Conservation (phyloP, 2,888 invertebrate species). For the Dioctria linearis region DNA sequence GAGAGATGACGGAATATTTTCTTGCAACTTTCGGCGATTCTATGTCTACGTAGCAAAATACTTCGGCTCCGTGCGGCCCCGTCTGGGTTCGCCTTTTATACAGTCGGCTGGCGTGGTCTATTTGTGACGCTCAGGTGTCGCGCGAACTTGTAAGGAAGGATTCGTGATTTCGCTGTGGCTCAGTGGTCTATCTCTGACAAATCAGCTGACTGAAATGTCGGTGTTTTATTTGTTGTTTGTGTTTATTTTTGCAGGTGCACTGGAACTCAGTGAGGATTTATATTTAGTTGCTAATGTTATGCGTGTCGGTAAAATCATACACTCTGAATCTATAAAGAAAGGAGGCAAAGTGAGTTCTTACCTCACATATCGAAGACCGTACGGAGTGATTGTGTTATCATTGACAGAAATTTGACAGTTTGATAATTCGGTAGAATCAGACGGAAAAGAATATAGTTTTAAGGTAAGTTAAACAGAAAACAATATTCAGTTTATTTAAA, state of each 20-base stretch:
- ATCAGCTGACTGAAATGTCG: no score
- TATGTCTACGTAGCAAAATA: no score
- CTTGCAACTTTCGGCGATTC: no score
- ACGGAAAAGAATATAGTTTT: constrained; percentile 85
- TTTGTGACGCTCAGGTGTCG: no score
- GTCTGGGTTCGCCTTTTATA: no score
- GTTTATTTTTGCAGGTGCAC: constrained; percentile 76
- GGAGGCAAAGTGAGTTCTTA: constrained; percentile 65
- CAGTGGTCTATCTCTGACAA: no score
- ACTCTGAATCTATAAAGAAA: constrained; percentile 69
- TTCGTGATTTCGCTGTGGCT: no score
- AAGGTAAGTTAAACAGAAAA: constrained; percentile 71
- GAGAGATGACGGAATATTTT: no score
- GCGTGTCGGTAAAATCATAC: constrained; percentile 87
- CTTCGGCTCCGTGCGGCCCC: no score
- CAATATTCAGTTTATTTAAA: not conserved
- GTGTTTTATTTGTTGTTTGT: no score
- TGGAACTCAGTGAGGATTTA: constrained; percentile 87
- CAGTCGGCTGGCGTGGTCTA: no score
- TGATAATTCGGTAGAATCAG: constrained; percentile 70
- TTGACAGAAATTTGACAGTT: constrained; percentile 79
- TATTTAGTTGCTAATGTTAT: constrained; percentile 93
- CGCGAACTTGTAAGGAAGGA: no score
- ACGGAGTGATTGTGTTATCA: constrained; percentile 88
- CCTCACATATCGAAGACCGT: constrained; percentile 80